phyloP scores from a whole-genome alignment of 1,140 invertebrate genomes.

The Drosophila ambigua region DNA sequence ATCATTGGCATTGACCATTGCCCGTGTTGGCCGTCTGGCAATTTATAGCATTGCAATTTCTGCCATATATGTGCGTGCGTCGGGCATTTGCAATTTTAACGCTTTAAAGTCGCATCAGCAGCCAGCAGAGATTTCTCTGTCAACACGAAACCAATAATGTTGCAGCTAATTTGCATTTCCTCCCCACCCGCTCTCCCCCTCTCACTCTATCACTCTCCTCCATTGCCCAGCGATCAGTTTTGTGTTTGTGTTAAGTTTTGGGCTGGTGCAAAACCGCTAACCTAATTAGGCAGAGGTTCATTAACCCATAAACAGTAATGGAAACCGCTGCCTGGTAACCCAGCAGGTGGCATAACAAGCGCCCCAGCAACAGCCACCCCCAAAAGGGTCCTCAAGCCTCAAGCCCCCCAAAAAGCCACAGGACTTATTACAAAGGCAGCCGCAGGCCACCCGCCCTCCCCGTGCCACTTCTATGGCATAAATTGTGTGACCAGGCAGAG shows the following conservation, averaged over 20 bases:
- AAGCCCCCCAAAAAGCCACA: constrained; percentile 48
- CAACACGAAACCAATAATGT: constrained; percentile 38
- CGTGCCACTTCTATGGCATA: constrained; percentile 28
- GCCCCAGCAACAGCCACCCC: constrained; percentile 7
- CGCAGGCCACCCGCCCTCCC: constrained; percentile 30
- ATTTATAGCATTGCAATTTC: constrained; percentile 70
- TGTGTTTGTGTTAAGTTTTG: constrained; percentile 18
- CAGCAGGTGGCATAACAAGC: constrained; percentile 37
- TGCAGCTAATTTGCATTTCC: constrained; percentile 39
- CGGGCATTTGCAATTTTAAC: constrained; percentile 63
- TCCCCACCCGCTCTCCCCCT: background rate
- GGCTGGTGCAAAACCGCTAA: constrained; percentile 25
- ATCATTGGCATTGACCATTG: background rate
- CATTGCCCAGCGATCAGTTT: background rate
- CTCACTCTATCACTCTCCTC: background rate
- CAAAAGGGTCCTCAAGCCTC: constrained; percentile 15
- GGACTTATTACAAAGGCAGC: constrained; percentile 53
- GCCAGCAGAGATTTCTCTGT: constrained; percentile 20
- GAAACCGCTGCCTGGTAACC: constrained; percentile 45
- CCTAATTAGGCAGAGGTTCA: constrained; percentile 52
- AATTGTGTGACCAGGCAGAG: constrained; percentile 46
- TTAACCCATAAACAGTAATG: constrained; percentile 45
- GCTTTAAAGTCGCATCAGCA: constrained; percentile 45
- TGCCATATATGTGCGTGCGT: constrained; percentile 60
- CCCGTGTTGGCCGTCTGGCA: constrained; percentile 28